Conservation (phyloP, 2,113 vertebrate genomes). For the Tursiops truncatus region DNA sequence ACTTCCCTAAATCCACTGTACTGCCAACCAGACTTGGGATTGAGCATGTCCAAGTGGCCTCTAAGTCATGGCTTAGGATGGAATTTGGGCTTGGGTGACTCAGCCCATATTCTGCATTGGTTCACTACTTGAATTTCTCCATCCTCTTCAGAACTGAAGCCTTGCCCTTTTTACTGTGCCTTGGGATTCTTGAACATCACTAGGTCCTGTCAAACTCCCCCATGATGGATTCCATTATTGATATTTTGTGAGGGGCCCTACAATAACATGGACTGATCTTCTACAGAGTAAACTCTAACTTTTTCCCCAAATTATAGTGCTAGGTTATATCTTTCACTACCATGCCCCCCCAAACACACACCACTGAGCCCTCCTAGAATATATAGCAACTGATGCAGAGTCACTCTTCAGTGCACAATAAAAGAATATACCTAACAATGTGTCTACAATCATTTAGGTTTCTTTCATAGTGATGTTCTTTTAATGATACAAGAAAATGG, state of each 20-base stretch:
- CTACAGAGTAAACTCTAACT: not conserved
- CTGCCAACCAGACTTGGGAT: not conserved
- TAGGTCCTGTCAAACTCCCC: not conserved
- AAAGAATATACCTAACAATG: not conserved
- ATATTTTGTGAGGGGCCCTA: not conserved
- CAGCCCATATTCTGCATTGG: not conserved
- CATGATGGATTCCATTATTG: not conserved
- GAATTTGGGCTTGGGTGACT: not conserved
- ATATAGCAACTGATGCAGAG: not conserved
- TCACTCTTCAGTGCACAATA: not conserved
- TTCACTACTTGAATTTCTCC: not conserved
- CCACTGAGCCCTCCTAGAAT: not conserved
- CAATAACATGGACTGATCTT: not conserved
- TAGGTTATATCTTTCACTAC: not conserved
- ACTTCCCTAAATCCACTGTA: not conserved
- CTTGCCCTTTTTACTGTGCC: not conserved
- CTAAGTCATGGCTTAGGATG: not conserved
- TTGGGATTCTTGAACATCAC: not conserved
- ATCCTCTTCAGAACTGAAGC: not conserved
- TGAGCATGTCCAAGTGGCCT: not conserved
- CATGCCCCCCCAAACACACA: not conserved
- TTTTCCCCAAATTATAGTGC: not conserved
- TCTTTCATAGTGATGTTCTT: not conserved
- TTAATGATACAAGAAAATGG: not conserved
- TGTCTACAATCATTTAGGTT: not conserved